These are phyloP conservation scores for Ifrita kowaldi DNA, from an alignment of 2,113 vertebrate species.

Conservation along the genomic window DNA sequence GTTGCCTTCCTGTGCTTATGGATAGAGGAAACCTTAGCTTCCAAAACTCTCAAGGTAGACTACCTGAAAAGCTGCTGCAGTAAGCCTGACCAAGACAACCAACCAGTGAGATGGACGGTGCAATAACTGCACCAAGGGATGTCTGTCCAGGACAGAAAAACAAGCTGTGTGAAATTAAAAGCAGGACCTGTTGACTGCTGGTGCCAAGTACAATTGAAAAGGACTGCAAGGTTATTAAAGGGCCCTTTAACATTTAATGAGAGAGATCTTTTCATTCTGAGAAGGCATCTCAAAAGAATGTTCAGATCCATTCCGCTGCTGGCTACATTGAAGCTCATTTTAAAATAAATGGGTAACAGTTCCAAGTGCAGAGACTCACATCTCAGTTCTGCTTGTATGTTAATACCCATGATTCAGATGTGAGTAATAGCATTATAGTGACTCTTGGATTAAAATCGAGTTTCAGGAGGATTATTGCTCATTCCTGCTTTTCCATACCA, in stretches of 20 bases:
- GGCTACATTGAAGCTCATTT: not conserved
- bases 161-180: not conserved
- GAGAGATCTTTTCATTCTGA: not conserved
- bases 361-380: not conserved
- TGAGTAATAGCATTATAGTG: constrained; percentile 19
- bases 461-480: constrained; percentile 36
- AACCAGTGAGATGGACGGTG: not conserved
- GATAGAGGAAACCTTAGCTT: not conserved
- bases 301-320: not conserved
- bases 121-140: not conserved
- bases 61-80: not conserved
- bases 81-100: not conserved
- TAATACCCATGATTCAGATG: not conserved
- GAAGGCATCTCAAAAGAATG: not conserved
- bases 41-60: not conserved
- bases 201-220: not conserved
- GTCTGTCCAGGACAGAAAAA: not conserved
- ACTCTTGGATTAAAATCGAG: not conserved
- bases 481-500: constrained; percentile 26
- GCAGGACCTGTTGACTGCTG: not conserved
- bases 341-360: not conserved
- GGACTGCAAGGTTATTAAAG: not conserved
- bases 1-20: not conserved
- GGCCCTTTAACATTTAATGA: constrained; percentile 21
- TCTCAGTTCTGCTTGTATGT: not conserved